Evolutionary conservation across 2,888 invertebrate species (phyloP).

Genomic region (Boloria euphrosyne): DNA sequence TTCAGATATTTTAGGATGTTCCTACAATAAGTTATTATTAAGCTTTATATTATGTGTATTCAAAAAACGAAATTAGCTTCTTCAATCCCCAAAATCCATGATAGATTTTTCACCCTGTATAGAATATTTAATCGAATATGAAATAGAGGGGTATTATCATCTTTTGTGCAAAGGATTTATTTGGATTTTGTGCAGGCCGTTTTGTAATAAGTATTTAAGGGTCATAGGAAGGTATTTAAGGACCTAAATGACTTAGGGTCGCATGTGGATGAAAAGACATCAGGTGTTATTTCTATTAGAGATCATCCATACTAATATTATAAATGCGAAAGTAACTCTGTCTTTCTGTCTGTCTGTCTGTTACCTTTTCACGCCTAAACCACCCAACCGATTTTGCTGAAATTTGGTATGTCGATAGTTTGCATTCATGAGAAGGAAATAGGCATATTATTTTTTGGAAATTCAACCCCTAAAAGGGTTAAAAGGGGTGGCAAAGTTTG

Average conservation of each 20-base stretch:
- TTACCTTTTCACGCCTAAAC: too few species aligned
- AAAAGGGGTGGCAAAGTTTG: too few species aligned
- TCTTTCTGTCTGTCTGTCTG: too few species aligned
- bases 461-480: too few species aligned
- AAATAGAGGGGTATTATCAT: constrained; percentile 81
- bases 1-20: too few species aligned
- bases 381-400: too few species aligned
- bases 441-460: too few species aligned
- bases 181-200: constrained; percentile 65
- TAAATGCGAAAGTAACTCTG: too few species aligned
- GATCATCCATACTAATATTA: too few species aligned
- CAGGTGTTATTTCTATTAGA: constrained; percentile 45
- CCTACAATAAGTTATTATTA: too few species aligned
- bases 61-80: constrained; percentile 49
- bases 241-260: constrained; percentile 62
- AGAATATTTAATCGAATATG: constrained; percentile 88
- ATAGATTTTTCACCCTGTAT: constrained; percentile 83
- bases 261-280: constrained; percentile 49
- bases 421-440: too few species aligned
- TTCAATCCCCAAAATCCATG: constrained; percentile 63
- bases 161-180: constrained; percentile 76
- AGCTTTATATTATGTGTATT: not conserved
- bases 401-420: too few species aligned
- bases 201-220: constrained; percentile 67
- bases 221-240: constrained; percentile 73